These are phyloP conservation scores for Todiramphus saurophagus DNA, from an alignment of 2,113 vertebrate species.

Conservation along the genomic window DNA sequence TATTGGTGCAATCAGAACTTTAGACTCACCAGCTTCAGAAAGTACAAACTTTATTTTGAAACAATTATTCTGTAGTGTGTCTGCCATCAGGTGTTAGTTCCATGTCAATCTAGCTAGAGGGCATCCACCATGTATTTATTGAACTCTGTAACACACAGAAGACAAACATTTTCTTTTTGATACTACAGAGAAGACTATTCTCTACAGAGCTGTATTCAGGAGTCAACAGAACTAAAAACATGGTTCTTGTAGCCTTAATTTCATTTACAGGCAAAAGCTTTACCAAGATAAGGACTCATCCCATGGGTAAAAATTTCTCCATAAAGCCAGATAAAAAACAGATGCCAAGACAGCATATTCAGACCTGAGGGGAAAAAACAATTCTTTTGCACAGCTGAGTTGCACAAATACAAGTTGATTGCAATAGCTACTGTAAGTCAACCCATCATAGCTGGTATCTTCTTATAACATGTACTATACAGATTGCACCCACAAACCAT, in stretches of 20 bases:
- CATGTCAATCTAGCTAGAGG: not conserved
- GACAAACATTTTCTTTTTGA: not conserved
- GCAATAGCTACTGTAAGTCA: not conserved
- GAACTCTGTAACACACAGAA: not conserved
- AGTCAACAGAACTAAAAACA: not conserved
- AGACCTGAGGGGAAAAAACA: not conserved
- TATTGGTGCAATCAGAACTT: not conserved
- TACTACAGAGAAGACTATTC: not conserved
- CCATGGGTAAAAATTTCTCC: not conserved
- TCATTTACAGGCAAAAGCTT: not conserved
- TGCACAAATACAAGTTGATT: not conserved
- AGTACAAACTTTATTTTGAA: not conserved
- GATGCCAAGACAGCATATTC: not conserved
- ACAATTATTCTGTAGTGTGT: not conserved
- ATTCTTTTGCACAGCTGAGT: not conserved
- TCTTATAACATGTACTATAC: not conserved
- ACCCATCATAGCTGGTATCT: not conserved
- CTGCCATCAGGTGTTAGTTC: not conserved
- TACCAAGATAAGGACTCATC: not conserved
- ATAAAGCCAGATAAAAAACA: not conserved
- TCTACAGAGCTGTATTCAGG: not conserved
- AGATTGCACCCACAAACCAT: not conserved
- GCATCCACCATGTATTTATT: not conserved
- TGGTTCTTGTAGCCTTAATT: not conserved
- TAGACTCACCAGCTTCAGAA: not conserved